These are phyloP conservation scores for Montipora foliosa DNA, from an alignment of 64 coral and sea anemone species.

Conservation along the genomic window DNA sequence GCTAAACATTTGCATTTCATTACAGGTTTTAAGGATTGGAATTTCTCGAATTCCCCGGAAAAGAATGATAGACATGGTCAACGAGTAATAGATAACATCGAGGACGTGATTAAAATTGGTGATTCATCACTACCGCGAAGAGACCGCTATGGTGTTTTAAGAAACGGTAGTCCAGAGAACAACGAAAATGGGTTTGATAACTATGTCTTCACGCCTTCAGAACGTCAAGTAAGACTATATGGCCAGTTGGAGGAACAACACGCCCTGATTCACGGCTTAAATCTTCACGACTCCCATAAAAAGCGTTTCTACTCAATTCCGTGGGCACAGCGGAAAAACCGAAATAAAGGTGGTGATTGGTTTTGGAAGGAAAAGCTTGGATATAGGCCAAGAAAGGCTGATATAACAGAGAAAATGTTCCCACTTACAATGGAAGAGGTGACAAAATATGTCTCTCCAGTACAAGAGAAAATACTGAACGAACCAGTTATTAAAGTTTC, in stretches of 20 bases:
- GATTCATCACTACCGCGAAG: not conserved
- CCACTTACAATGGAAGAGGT: not conserved
- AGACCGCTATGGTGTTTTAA: not conserved
- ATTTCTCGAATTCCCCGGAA: not conserved
- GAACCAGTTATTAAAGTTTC: constrained; percentile 30
- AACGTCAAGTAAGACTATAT: constrained; percentile 11
- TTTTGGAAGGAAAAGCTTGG: not conserved
- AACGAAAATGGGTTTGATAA: not conserved
- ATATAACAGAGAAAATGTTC: not conserved
- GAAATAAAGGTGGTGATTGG: not conserved
- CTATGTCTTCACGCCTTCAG: not conserved
- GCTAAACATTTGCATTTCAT: not conserved
- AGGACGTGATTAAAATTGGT: not conserved
- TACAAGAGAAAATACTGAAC: not conserved
- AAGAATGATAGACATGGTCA: not conserved
- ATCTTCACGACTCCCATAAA: not conserved
- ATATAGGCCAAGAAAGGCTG: not conserved
- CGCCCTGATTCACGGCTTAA: not conserved
- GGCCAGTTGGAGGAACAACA: not conserved
- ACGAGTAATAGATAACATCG: not conserved
- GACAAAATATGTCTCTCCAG: not conserved
- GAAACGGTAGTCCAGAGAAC: not conserved
- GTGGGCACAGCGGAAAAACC: not conserved
- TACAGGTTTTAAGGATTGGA: not conserved
- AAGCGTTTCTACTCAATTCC: not conserved